Base-by-base conservation (phyloP, 2,797 vertebrate species). In the Chaunax sp. region DNA sequence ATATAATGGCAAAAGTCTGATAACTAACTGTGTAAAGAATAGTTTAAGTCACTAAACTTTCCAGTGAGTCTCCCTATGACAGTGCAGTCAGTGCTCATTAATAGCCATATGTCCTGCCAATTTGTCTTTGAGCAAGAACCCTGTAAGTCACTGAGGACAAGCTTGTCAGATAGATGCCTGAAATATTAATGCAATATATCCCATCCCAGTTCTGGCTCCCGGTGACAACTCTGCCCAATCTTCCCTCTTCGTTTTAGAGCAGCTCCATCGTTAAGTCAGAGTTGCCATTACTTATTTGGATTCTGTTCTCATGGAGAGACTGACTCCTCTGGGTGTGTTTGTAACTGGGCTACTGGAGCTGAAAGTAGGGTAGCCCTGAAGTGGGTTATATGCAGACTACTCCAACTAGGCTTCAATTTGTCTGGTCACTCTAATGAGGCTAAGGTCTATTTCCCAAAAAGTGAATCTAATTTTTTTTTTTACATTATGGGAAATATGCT, bases 331-430 rank as follows among this genome's bases (percentile, higher is more conserved):
- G 82, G 84, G 83, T 87, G 78, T 77, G 81, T 82, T 54, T 81
- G 63, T 79, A 93, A 93, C 80, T 92, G 87, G 90, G 89, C 87
- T 91, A 87, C 58, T 75, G 82, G 78, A 86, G 85, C 83, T 81
- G 47, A 83, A 93, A 90, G 81, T 93, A 92, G 90, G 90, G 58
- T 91, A 89, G 61, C 56, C 71, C 58, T 62, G 80, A 92, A 89
- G 84, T 90, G 66, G 91, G 88, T 83, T 92, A 72, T 16, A 64
- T 49, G 54, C 69, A 73, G 64, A 70, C 47, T 59, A 58, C 72
- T 78, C 77, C 74, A 78, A 69, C 81, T 60, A 30, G 50, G 68
- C 55, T 67, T 68, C 14, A 0, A 80, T 65, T 72, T 57, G 62
- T 75, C 63, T 79, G 74, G 66, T 77, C 45, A 44, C 78, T 78